phyloP scores from a whole-genome alignment of 1,140 invertebrate species.

The Apis dorsata region DNA sequence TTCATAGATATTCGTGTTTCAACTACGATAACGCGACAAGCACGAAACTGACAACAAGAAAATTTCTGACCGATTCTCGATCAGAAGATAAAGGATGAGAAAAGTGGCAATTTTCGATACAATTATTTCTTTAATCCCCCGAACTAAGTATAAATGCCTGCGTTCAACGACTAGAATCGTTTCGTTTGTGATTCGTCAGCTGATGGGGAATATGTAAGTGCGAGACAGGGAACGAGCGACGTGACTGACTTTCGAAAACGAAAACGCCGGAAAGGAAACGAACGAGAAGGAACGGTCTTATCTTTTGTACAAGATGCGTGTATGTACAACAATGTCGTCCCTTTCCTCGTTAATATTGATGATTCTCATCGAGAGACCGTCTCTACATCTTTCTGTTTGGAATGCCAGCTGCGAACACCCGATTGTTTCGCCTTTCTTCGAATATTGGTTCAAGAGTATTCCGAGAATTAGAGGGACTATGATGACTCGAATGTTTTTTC shows the following conservation, averaged over 20 bases:
- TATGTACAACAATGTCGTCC: not conserved
- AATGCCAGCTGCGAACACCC: not conserved
- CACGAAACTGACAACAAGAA: no score
- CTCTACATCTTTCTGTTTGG: not conserved
- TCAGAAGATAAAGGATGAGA: no score
- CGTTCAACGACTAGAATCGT: not conserved
- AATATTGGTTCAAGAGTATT: not conserved
- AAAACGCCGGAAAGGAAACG: constrained; percentile 1
- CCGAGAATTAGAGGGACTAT: not conserved
- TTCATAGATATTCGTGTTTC: no score
- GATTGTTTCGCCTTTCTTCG: not conserved
- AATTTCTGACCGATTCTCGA: no score
- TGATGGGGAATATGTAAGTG: constrained; percentile 38
- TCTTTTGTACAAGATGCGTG: constrained; percentile 12
- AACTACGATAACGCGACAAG: no score
- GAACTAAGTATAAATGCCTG: constrained; percentile 4
- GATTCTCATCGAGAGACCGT: constrained; percentile 3
- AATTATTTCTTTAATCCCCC: no score
- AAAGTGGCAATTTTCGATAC: no score
- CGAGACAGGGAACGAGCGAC: constrained; percentile 23
- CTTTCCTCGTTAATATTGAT: constrained; percentile 47
- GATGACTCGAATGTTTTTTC: not conserved
- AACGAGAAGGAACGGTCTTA: constrained; percentile 14
- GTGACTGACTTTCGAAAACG: constrained; percentile 52
- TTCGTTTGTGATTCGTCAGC: constrained; percentile 28